Evolutionary conservation across 2,113 vertebrate genomes (phyloP).

Genomic region (pig (Sus scrofa)): DNA sequence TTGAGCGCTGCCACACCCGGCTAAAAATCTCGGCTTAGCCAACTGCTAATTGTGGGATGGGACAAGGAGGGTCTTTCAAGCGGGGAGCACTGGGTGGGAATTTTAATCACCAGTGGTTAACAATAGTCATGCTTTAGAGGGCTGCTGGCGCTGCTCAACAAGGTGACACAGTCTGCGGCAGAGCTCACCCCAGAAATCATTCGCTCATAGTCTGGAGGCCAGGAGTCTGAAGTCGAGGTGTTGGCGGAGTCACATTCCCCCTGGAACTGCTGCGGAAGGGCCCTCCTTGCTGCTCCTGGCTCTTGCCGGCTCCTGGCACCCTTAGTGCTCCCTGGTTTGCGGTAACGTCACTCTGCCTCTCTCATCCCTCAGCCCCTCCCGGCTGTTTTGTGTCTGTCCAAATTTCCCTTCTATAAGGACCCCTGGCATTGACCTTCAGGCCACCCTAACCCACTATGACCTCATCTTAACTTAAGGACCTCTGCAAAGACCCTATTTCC

Average conservation of each 20-base stretch:
- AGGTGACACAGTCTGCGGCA: not conserved
- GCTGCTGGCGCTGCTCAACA: not conserved
- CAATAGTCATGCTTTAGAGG: no score
- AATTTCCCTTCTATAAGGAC: not conserved
- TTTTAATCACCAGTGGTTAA: fast-evolving
- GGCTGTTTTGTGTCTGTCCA: not conserved
- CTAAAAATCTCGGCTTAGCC: not conserved
- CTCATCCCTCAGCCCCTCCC: not conserved
- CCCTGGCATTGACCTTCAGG: no score
- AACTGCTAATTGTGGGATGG: no score
- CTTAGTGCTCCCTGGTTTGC: fast-evolving
- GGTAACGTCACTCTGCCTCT: not conserved
- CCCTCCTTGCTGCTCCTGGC: not conserved
- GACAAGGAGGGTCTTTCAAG: not conserved
- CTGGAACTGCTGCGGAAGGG: not conserved
- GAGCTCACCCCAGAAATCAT: not conserved
- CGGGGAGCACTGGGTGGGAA: fast-evolving
- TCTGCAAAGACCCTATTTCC: not conserved
- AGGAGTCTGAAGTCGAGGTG: not conserved
- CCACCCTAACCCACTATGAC: not conserved
- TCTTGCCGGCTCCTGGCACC: not conserved
- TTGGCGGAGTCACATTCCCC: fast-evolving
- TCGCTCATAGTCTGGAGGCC: not conserved
- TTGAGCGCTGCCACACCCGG: fast-evolving
- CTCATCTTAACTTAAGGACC: not conserved